Conservation (phyloP, 2,888 invertebrate genomes). For the Pasiphila rectangulata region DNA sequence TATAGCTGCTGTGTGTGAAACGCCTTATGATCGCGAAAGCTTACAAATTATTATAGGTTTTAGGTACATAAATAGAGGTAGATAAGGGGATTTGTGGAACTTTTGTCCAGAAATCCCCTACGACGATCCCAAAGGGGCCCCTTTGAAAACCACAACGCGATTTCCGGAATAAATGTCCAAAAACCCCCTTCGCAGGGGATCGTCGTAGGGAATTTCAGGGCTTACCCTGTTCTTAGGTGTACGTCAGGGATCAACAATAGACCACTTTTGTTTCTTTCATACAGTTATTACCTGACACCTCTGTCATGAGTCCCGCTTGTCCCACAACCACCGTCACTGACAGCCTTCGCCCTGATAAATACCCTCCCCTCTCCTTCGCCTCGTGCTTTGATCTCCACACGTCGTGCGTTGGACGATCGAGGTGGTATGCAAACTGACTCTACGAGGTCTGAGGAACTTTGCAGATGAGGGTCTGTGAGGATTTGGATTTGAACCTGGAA, state of each 20-base stretch:
- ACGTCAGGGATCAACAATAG: background rate
- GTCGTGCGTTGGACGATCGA: constrained; percentile 48
- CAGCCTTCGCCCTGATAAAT: constrained; percentile 40
- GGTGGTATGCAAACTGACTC: constrained; percentile 49
- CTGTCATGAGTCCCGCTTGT: constrained; percentile 34
- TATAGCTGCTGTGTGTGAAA: no score
- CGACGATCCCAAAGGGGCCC: no score
- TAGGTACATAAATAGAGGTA: no score
- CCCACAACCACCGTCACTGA: constrained; percentile 41
- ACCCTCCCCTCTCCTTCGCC: constrained; percentile 39
- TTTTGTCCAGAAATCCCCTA: no score
- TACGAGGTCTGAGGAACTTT: constrained; percentile 36
- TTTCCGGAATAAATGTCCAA: no score
- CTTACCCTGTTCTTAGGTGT: no score
- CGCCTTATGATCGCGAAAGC: no score
- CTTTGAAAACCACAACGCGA: no score
- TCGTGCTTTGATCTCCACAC: constrained; percentile 42
- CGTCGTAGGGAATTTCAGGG: no score
- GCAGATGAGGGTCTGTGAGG: constrained; percentile 82
- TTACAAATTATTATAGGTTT: no score
- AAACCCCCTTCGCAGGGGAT: no score
- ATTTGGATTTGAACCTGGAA: constrained; percentile 59
- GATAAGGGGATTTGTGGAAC: no score
- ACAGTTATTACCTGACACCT: constrained; percentile 32
- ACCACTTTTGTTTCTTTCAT: background rate